Evolutionary conservation across 2,888 invertebrate genomes (phyloP), one percentile per base, ranked within the genome.

Genomic region (Amphipoea oculea): DNA sequence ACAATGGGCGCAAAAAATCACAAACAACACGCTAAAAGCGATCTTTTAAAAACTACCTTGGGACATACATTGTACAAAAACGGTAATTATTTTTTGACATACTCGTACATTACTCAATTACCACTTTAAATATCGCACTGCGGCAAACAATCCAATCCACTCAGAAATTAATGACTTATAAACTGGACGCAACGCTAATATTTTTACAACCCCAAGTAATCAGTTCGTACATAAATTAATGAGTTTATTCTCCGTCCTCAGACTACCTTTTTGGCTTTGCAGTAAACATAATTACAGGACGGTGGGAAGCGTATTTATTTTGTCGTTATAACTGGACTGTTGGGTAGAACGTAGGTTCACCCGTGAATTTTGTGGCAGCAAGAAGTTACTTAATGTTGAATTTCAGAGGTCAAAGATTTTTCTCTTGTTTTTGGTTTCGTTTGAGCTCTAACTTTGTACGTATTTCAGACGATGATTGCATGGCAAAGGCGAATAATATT

Each of bases 201-300:
- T 77, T 85, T 82, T 73, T 73, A 48, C 4, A 54, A 17, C 48
- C 65, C 45, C n/a, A 29, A 65, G 54, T 76, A 85, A 84, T 71
- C 75, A 71, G 70, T 74, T 69, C 67, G 65, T 78, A 68, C 67
- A 81, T 78, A 78, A 84, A 82, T 86, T 73, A 82, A 78, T 79
- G 85, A 86, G 82, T 86, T 86, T 84, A 79, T 76, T 75, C 62
- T 75, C 20, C 60, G 69, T 73, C 51, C 69, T 54, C 54, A 9
- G 76, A 65, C 71, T 75, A 77, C 82, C 78, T 82, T 85, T 84
- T 84, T 60, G 67, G 75, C 74, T 73, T 82, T 73, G 66, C 76
- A 54, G 87, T 84, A 82, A 86, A 86, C 68, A 86, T 82, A 82
- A 86, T 84, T 86, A 84, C 73, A 45, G 65, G 23, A 14, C 62